Evolutionary conservation across 1,140 invertebrate species (phyloP).

Genomic region (Bombus affinis): DNA sequence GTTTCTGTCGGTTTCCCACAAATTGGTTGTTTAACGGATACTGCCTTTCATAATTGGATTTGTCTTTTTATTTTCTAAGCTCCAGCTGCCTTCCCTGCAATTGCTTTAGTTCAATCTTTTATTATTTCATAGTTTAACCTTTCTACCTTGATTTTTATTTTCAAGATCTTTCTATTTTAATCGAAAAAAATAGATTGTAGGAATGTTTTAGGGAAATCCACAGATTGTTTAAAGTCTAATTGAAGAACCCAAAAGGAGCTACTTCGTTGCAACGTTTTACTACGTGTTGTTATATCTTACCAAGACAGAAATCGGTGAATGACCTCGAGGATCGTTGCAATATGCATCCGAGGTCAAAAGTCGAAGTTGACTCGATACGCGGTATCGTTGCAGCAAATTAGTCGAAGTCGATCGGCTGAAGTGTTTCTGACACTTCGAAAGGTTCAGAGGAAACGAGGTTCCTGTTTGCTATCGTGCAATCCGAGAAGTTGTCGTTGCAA

Average conservation of each 20-base stretch:
- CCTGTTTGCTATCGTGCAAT: not conserved
- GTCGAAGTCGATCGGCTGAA: not conserved
- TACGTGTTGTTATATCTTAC: too few species aligned
- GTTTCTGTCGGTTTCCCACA: too few species aligned
- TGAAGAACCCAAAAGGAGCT: too few species aligned
- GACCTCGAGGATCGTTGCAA: too few species aligned
- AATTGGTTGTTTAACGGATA: not conserved
- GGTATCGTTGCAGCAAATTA: conserved; percentile 9
- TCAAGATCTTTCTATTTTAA: too few species aligned
- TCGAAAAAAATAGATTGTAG: too few species aligned
- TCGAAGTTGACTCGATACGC: conserved; percentile 6
- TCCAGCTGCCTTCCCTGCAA: not conserved
- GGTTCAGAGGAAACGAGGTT: not conserved
- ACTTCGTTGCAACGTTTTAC: too few species aligned
- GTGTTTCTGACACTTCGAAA: conserved; percentile 30
- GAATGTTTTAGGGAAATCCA: too few species aligned
- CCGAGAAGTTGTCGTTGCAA: not conserved
- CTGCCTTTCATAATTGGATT: not conserved
- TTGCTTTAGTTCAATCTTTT: not conserved
- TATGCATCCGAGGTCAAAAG: not conserved
- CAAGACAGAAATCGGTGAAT: too few species aligned
- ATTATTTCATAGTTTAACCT: too few species aligned
- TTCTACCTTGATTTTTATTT: too few species aligned
- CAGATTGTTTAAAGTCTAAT: too few species aligned
- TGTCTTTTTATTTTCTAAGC: not conserved